Conservation (phyloP, 2,797 vertebrate species). For the Pitangus sulphuratus region DNA sequence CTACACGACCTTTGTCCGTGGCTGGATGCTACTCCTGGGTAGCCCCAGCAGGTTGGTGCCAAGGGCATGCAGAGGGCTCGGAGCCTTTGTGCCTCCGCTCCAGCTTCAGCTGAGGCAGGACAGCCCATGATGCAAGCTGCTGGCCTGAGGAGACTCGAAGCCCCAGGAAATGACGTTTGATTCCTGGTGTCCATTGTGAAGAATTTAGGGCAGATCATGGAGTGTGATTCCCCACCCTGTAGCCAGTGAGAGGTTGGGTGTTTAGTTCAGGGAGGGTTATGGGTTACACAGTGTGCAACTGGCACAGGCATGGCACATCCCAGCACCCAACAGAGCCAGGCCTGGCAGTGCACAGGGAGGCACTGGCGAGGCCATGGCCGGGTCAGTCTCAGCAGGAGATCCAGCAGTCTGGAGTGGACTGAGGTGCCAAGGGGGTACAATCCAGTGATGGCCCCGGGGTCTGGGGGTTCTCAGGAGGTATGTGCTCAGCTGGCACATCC, state of each 20-base stretch:
- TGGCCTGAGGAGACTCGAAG: neutral
- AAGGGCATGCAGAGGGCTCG: neutral
- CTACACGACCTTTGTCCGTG: neutral
- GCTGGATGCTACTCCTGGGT: neutral
- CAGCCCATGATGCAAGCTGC: neutral
- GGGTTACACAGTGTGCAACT: neutral
- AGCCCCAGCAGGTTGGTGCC: neutral
- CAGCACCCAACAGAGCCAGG: neutral
- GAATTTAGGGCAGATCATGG: neutral
- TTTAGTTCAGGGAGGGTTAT: neutral
- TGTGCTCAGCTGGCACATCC: neutral
- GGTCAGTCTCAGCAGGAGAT: neutral
- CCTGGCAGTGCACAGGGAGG: rapidly evolving
- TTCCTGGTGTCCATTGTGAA: neutral
- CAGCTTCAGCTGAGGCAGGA: neutral
- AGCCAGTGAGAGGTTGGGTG: rapidly evolving
- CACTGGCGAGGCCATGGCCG: neutral
- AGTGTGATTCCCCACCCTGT: neutral
- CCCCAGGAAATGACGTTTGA: neutral
- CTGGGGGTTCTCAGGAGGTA: neutral
- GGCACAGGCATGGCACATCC: neutral
- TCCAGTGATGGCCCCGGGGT: rapidly evolving
- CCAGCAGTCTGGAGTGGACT: neutral
- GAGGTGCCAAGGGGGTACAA: rapidly evolving
- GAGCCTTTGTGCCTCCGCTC: neutral